Conservation (phyloP, 37 sponge, comb jelly and placozoan genomes). For the Cliona cf. orientalis region DNA sequence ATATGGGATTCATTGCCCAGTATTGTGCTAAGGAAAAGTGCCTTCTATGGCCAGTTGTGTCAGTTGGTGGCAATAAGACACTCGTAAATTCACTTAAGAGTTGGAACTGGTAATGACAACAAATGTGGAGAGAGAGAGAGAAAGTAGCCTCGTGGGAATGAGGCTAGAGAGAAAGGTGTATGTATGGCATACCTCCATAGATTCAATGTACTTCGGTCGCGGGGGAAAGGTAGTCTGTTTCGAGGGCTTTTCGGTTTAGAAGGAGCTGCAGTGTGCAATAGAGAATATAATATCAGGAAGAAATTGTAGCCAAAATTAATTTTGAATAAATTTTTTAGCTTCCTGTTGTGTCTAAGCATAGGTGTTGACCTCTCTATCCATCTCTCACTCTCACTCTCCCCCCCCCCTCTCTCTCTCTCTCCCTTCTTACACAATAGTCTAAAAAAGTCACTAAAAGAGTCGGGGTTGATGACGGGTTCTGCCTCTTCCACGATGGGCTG, state of each 20-base stretch:
- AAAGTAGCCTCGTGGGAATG: no score
- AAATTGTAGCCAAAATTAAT: background rate
- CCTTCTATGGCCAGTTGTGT: no score
- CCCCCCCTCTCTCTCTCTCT: background rate
- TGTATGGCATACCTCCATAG: slow-evolving; percentile 58
- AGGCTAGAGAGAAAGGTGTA: no score
- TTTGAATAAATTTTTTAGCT: background rate
- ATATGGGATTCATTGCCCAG: no score
- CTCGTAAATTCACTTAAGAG: no score
- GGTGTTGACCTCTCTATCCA: background rate
- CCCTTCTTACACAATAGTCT: slow-evolving; percentile 10
- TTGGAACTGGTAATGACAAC: no score
- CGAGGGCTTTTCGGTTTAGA: slow-evolving; percentile 23
- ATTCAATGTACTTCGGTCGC: slow-evolving; percentile 43
- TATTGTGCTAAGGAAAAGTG: no score
- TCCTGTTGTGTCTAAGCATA: no score
- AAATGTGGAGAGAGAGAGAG: no score
- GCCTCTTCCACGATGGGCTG: slow-evolving; percentile 21
- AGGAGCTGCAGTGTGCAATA: slow-evolving; percentile 22
- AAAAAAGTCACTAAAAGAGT: slow-evolving; percentile 51
- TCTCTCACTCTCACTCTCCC: background rate
- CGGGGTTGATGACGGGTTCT: slow-evolving; percentile 42
- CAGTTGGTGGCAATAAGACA: no score
- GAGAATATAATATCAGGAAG: no score
- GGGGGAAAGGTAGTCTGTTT: slow-evolving; percentile 40